Evolutionary conservation across 2,888 invertebrate genomes (phyloP), one percentile per base, ranked within the genome.

Genomic region (Smittia sp.): DNA sequence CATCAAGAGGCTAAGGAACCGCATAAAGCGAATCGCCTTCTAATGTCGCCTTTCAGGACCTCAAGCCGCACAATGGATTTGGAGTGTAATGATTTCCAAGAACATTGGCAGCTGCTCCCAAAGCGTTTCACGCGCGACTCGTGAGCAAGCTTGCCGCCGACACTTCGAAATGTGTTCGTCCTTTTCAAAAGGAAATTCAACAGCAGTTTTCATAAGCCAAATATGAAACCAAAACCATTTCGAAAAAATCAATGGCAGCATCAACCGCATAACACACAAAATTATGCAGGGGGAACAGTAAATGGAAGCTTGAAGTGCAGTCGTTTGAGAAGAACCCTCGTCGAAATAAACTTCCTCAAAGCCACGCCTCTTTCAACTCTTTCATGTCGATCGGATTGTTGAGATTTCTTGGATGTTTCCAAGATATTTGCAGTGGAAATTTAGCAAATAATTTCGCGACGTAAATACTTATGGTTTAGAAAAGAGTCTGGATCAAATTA

Each of bases 211-310:
- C 20, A 58, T 7, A 58, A 32, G 32, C 32, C 32, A 9, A 32
- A 46, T 15, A 2, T 46, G 18, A 46, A 46, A 46, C 27, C 24
- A 63, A 39, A 67, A 67, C 32, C 32, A 66, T 38, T 18, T 32
- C 18, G 18, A 66, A 32, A 41, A 68, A 68, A 46, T 68, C 68
- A 68, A 68, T 68, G 68, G 68, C 68, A 67, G 27, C 67, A 67
- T 27, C 24, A 32, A 32, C 32, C 66, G 18, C 66, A 66, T 66
- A 66, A 66, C 38, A 39, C 38, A 38, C 27, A 38, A 38, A 66
- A n/a, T 63, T 66, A 66, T 58, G 58, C 58, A 38, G 66, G 66
- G 66, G 18, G 27, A 38, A 27, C 25, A 65, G 38, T 65, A 20
- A 25, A 32, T 38, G 27, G 15, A 39, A 25, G 18, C 18, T 22